Base-by-base conservation (phyloP, 2,888 invertebrate species). In the Lathronympha strigana region DNA sequence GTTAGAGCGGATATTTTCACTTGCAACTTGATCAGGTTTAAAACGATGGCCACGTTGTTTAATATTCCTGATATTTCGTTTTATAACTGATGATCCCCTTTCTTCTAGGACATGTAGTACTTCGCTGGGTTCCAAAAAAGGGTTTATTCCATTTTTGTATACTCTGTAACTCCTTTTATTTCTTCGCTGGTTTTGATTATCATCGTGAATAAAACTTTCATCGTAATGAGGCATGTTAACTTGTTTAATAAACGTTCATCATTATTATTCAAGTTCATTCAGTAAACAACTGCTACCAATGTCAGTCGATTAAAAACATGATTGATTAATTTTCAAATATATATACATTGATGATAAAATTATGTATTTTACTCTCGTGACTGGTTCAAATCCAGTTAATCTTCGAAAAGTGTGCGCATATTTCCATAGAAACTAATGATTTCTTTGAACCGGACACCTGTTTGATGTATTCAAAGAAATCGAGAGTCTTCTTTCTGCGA, bases 111-210 rank as follows among this genome's bases (percentile, higher is more conserved):
- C 83, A 54, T 88, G 82, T 66, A 88, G 73, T 50, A 87, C 84
- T 70, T 86, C 86, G 63, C 78, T 80, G 1, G 84, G 80, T 70
- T 90, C 88, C 67, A 88, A 71, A 68, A 87, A 74, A 53, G 91
- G 86, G 54, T 73, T 84, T 58, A 83, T 72, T n/a, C 92, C 92
- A 75, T 84, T 88, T 77, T 92, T 93, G 70, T 90, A 90, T 33
- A 93, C 92, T 62, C 87, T 87, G 75, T 93, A 93, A 73, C 92
- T 93, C 57, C 92, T 84, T 71, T 93, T 93, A 74, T 92, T 92
- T 72, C 87, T 82, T 72, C 89, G 82, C 72, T 92, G 92, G 76
- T 93, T 93, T 63, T 83, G 79, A 76, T 87, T 91, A 72, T 93
- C 92, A 68, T 90, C 89, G 60, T 87, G 77, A 68, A 93, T 89